Base-by-base conservation (phyloP, 2,888 invertebrate genomes). In the Thymelicus sylvestris region DNA sequence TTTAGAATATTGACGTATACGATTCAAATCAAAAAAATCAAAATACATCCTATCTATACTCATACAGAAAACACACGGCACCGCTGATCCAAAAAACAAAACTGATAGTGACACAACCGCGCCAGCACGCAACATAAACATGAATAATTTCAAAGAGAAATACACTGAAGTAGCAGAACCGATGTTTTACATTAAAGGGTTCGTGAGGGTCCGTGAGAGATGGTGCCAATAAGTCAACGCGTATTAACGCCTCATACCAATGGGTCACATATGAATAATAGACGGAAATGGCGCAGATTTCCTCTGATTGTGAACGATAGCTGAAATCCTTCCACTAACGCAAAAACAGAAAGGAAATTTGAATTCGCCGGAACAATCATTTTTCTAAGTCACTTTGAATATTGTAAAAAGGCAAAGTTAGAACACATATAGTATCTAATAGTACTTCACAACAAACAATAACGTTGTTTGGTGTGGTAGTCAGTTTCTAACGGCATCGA, bases 261-360 rank as follows among this genome's bases (percentile, higher is more conserved):
- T 86, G 88, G 89, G 86, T 86, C 87, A 85, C 85, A 83, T 82
- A 86, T 92, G 92, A 92, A 81, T 91, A 87, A 92, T 91, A 76
- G 77, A 77, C 83, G 92, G 92, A 92, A 92, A 92, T 88, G 85
- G 83, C 76, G 76, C 80, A 82, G 78, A 81, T 82, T 83, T 77
- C 55, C 63, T 47, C 68, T 67, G 61, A 62, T 62, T 67, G 67
- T 62, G 62, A 68, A 47, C 68, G 68, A 68, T 68, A 62, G 63
- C 44, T 63, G 41, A 24, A 48, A 61, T 60, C 48, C 67, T 64
- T 48, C 64, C 38, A 50, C 10, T 50, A 38, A 38, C 7, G 63
- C 47, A 62, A 62, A 62, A 44, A 62, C 62, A 31, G 24, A 63
- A 63, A 47, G 62, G 62, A 48, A 47, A 47, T 62, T 41, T 62